Conservation (phyloP, 2,797 vertebrate genomes). For the Eleutherodactylus coqui region DNA sequence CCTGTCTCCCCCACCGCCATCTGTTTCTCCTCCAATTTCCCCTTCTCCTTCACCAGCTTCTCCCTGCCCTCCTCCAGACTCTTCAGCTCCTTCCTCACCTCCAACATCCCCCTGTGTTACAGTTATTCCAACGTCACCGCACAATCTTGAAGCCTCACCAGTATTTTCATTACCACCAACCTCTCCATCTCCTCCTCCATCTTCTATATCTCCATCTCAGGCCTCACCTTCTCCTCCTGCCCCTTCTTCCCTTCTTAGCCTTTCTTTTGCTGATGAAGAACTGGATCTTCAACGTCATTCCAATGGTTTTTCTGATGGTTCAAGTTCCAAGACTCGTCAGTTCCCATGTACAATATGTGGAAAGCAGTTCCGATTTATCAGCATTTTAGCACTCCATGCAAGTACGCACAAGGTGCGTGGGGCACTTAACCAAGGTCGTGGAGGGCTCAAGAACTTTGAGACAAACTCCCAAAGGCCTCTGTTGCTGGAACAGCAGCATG, state of each 20-base stretch:
- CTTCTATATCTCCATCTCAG: slow-evolving; percentile 45
- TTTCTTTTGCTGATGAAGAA: slow-evolving; percentile 80
- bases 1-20: slow-evolving; percentile 52
- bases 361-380: slow-evolving; percentile 93
- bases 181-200: slow-evolving; percentile 43
- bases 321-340: slow-evolving; percentile 70
- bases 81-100: slow-evolving; percentile 46
- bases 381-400: slow-evolving; percentile 90
- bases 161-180: slow-evolving; percentile 22
- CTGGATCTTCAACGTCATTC: slow-evolving; percentile 90
- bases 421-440: slow-evolving; percentile 71
- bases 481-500: slow-evolving; percentile 78
- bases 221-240: slow-evolving; percentile 55
- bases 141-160: slow-evolving; percentile 20
- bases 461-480: slow-evolving; percentile 71
- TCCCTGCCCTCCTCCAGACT: slow-evolving; percentile 36
- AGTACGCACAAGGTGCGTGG: slow-evolving; percentile 81
- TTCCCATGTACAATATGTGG: slow-evolving; percentile 91
- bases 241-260: slow-evolving; percentile 68
- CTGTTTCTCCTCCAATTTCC: slow-evolving; percentile 43
- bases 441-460: slow-evolving; percentile 72
- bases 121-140: slow-evolving; percentile 31
- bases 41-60: slow-evolving; percentile 20
- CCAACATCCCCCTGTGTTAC: slow-evolving; percentile 37
- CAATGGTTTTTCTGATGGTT: slow-evolving; percentile 75